Conservation (phyloP, 2,797 vertebrate genomes). For the Thunnus albacares region DNA sequence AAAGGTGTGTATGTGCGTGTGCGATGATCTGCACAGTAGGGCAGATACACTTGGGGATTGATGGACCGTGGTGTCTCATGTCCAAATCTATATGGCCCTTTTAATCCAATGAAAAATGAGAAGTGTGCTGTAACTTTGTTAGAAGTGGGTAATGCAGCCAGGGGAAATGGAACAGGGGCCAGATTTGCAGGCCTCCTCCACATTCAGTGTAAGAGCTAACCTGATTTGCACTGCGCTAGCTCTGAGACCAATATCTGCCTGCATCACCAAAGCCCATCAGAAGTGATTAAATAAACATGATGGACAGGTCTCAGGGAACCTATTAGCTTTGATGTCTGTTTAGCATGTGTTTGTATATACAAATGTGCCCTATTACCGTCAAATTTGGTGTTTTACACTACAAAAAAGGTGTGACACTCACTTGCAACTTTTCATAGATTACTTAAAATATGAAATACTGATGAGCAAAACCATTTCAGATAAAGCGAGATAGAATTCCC, state of each 20-base stretch:
- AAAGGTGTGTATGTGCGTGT: constrained; percentile 14
- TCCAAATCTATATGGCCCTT: constrained; percentile 80
- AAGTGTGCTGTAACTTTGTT: constrained; percentile 86
- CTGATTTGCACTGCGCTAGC: constrained; percentile 79
- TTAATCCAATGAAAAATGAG: constrained; percentile 87
- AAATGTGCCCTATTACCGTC: constrained; percentile 24
- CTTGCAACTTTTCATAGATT: constrained; percentile 7
- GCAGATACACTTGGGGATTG: constrained; percentile 70
- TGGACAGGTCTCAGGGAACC: constrained; percentile 68
- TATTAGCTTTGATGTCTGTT: constrained; percentile 66
- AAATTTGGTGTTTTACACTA: constrained; percentile 20
- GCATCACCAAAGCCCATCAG: constrained; percentile 73
- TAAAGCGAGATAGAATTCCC: neutral
- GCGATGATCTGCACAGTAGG: constrained; percentile 19
- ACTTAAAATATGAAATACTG: constrained; percentile 25
- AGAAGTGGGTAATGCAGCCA: constrained; percentile 82
- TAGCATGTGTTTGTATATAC: constrained; percentile 40
- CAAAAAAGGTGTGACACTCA: neutral
- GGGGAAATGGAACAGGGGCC: constrained; percentile 79
- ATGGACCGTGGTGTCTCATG: constrained; percentile 72
- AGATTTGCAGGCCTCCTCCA: constrained; percentile 77
- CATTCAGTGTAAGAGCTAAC: constrained; percentile 81
- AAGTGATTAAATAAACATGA: constrained; percentile 83
- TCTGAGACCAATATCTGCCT: constrained; percentile 78
- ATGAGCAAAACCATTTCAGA: constrained; percentile 1